Percentiles rank a stretch among this genome's conserved stretches.
These are phyloP conservation scores for Notarius lentiginosus DNA, from an alignment of 2,113 vertebrate genomes.

Conservation along the genomic window DNA sequence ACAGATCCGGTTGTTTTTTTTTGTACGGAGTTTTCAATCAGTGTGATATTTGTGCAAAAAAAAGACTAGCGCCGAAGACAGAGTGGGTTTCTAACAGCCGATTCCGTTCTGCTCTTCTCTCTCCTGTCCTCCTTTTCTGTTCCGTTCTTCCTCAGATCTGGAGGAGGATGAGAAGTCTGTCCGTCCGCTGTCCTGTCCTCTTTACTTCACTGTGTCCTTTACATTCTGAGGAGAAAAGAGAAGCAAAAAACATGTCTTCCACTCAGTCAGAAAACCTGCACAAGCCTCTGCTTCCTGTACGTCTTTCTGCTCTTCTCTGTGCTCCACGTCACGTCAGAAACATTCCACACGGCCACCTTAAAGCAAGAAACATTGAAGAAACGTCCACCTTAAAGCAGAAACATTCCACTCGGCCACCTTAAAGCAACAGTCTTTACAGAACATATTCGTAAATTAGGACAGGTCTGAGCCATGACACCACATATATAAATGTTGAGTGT, in stretches of 20 bases:
- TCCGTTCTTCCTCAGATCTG: conserved; percentile 62
- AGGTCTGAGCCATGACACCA: neutral
- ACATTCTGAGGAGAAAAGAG: conserved; percentile 57
- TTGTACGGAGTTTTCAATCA: neutral
- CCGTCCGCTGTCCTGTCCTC: conserved; percentile 61
- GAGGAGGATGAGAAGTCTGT: conserved; percentile 62
- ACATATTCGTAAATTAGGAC: neutral
- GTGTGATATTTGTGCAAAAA: neutral
- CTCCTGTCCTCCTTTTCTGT: neutral
- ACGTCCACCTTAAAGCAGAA: no score
- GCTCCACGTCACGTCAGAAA: neutral
- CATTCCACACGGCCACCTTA: conserved; percentile 11
- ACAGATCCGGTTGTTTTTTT: neutral
- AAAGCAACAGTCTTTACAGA: neutral
- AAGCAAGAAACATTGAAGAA: no score
- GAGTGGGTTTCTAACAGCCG: neutral
- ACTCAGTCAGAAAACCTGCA: conserved; percentile 51
- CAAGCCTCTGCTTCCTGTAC: conserved; percentile 29
- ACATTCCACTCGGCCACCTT: neutral
- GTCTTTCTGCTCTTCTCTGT: conserved; percentile 38
- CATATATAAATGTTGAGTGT: neutral
- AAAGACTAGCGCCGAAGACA: neutral
- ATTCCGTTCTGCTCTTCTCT: neutral
- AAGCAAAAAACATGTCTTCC: conserved; percentile 64
- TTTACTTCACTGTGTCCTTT: conserved; percentile 60